Evolutionary conservation across 2,797 vertebrate genomes (phyloP).

Genomic region (Gallinago solitaria): DNA sequence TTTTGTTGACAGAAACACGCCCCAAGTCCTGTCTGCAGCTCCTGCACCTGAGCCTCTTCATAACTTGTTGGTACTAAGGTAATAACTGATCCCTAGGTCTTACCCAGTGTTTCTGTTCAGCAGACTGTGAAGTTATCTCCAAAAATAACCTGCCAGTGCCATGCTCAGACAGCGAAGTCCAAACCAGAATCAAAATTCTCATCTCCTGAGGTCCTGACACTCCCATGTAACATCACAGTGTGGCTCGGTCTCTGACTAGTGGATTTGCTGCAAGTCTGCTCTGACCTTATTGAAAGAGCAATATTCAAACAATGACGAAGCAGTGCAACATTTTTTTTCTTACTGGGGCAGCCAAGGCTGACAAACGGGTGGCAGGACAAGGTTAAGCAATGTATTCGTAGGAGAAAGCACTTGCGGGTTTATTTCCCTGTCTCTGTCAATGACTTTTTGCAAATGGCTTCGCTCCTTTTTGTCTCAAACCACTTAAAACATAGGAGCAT

Average conservation of each 20-base stretch:
- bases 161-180: background rate
- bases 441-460: background rate
- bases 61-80: background rate
- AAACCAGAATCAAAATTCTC: background rate
- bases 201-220: background rate
- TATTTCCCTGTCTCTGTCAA: background rate
- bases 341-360: background rate
- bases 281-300: conserved; percentile 43
- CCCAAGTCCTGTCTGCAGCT: background rate
- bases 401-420: background rate
- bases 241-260: background rate
- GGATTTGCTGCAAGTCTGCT: conserved; percentile 17
- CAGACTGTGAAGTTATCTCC: background rate
- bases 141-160: background rate
- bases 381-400: background rate
- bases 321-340: background rate
- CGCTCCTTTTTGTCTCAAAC: conserved; percentile 13
- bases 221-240: background rate
- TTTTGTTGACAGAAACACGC: background rate
- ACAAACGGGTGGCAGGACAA: background rate
- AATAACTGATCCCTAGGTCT: background rate
- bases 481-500: background rate
- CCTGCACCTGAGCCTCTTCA: background rate
- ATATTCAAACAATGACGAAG: conserved; percentile 30
- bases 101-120: background rate